A percentile compares a stretch with the other conserved stretches of the same genome.
phyloP scores from a whole-genome alignment of 37 sponge, comb jelly and placozoan genomes.

The Haliclona indistincta region DNA sequence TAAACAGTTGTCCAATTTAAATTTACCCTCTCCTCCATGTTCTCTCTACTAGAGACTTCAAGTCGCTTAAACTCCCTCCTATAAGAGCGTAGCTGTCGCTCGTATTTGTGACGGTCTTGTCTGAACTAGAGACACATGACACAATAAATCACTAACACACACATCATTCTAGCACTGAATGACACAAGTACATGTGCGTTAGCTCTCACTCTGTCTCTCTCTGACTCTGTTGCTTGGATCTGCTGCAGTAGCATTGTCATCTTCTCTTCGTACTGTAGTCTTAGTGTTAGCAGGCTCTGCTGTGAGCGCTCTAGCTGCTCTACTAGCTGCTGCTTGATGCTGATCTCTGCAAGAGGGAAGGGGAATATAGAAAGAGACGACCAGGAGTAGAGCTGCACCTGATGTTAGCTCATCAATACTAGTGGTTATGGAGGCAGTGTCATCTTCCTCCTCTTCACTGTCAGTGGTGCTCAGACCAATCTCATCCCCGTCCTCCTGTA shows the following conservation, averaged over 20 bases:
- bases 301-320: slow-evolving; percentile 89
- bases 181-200: too few relatives aligned
- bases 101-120: slow-evolving; percentile 27
- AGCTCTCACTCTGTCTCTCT: slow-evolving; percentile 84
- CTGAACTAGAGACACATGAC: slow-evolving; percentile 20
- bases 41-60: slow-evolving; percentile 65
- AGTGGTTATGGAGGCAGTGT: slow-evolving; percentile 51
- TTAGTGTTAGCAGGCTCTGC: slow-evolving; percentile 77
- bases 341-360: slow-evolving; percentile 69
- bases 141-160: background rate
- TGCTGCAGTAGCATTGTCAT: slow-evolving; percentile 75
- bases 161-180: too few relatives aligned
- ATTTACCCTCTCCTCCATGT: too few relatives aligned
- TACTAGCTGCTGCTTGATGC: slow-evolving; percentile 92
- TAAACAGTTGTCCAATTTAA: too few relatives aligned
- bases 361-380: background rate
- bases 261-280: slow-evolving; percentile 93
- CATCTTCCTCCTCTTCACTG: slow-evolving; percentile 54
- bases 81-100: slow-evolving; percentile 42
- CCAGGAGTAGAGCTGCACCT: too few relatives aligned
- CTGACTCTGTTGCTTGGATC: slow-evolving; percentile 62
- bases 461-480: too few relatives aligned
- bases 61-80: slow-evolving; percentile 57
- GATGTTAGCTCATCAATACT: slow-evolving; percentile 54
- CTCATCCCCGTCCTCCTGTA: too few relatives aligned